A percentile compares a stretch with the other conserved stretches of the same genome.
These are phyloP conservation scores for Rugalucina vietnamica DNA, from an alignment of 2,888 invertebrate genomes.

Conservation along the genomic window DNA sequence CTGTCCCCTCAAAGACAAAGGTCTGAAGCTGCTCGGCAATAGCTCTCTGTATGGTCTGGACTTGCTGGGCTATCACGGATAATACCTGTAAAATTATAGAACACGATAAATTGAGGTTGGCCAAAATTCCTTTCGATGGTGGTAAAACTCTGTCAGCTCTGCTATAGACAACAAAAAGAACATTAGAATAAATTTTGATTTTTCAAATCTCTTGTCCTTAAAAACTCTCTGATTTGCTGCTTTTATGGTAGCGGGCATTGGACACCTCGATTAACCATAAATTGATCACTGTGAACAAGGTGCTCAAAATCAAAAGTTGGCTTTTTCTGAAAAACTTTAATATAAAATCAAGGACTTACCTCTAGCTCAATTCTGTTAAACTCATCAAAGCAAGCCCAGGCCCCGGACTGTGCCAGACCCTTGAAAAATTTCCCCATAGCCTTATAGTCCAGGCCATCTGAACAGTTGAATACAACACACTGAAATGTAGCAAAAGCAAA, in stretches of 20 bases:
- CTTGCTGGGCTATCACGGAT: slow-evolving; percentile 84
- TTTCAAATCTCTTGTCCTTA: too few relatives aligned
- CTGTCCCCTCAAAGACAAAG: slow-evolving; percentile 83
- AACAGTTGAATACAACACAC: slow-evolving; percentile 84
- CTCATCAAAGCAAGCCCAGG: slow-evolving; percentile 84
- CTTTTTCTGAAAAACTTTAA: too few relatives aligned
- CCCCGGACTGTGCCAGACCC: slow-evolving; percentile 83
- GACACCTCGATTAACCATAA: too few relatives aligned
- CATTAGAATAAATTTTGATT: too few relatives aligned
- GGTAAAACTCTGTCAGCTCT: too few relatives aligned
- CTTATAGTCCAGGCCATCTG: slow-evolving; percentile 84
- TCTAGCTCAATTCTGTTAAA: slow-evolving; percentile 84
- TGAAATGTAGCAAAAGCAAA: slow-evolving; percentile 58
- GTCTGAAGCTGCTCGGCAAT: slow-evolving; percentile 80
- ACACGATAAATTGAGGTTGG: too few relatives aligned
- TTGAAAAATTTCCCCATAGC: slow-evolving; percentile 85
- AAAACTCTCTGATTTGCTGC: too few relatives aligned
- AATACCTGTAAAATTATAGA: slow-evolving; percentile 81
- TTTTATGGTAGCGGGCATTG: too few relatives aligned
- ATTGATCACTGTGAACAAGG: too few relatives aligned
- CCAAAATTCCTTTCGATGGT: too few relatives aligned
- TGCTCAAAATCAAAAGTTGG: too few relatives aligned
- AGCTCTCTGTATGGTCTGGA: slow-evolving; percentile 83
- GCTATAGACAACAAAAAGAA: too few relatives aligned
- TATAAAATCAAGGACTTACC: slow-evolving; percentile 70